These are phyloP conservation scores for Ephestia elutella DNA, from an alignment of 1,140 invertebrate genomes.

Conservation along the genomic window DNA sequence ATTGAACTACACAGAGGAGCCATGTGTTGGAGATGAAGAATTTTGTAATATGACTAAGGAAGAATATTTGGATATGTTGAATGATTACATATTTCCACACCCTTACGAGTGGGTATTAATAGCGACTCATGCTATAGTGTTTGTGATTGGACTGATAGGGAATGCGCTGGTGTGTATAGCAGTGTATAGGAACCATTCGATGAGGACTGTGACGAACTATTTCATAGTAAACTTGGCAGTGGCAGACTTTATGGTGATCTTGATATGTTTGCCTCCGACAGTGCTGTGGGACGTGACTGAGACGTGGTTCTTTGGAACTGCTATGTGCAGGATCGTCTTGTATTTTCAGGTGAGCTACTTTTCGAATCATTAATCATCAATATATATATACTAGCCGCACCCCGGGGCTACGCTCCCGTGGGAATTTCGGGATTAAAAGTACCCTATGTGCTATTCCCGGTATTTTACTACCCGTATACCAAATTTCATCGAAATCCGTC, in stretches of 20 bases:
- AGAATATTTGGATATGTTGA: constrained; percentile 78
- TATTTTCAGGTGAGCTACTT: constrained; percentile 87
- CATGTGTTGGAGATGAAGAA: constrained; percentile 52
- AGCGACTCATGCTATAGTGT: constrained; percentile 80
- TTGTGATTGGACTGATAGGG: constrained; percentile 86
- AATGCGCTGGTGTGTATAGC: constrained; percentile 92
- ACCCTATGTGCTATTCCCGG: too few species aligned
- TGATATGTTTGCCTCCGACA: constrained; percentile 90
- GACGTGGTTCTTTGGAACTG: constrained; percentile 90
- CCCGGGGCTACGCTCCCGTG: too few species aligned
- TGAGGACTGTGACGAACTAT: constrained; percentile 94
- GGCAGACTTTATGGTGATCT: constrained; percentile 92
- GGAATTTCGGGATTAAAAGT: too few species aligned
- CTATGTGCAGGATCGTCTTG: constrained; percentile 87
- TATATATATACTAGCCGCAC: too few species aligned
- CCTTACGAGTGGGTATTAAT: constrained; percentile 82
- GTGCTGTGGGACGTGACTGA: constrained; percentile 92
- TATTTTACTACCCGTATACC: too few species aligned
- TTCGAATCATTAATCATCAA: too few species aligned
- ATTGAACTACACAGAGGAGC: constrained; percentile 25
- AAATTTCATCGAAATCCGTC: too few species aligned
- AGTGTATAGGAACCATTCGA: constrained; percentile 87
- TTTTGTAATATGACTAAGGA: constrained; percentile 74
- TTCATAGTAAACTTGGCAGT: constrained; percentile 95
- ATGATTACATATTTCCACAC: constrained; percentile 77